Conservation (phyloP, 2,888 invertebrate species). For the Hirudinaria manillensis region DNA sequence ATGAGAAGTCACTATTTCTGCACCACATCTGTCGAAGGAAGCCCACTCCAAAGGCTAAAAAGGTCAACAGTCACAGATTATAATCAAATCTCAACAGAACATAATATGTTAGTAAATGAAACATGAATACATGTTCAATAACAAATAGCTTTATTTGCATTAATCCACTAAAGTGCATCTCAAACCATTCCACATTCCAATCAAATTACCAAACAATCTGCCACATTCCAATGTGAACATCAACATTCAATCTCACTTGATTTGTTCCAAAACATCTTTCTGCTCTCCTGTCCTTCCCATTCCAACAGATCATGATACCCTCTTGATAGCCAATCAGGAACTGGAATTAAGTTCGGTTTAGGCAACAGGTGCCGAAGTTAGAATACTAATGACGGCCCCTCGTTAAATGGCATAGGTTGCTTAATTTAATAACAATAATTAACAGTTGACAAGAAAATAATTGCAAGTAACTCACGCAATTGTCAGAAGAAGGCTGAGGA, state of each 20-base stretch:
- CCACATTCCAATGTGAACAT: not conserved
- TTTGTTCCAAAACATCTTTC: constrained; percentile 30
- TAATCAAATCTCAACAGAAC: not conserved
- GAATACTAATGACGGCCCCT: not conserved
- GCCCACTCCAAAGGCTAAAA: constrained; percentile 77
- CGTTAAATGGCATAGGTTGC: not conserved
- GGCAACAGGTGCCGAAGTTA: not conserved
- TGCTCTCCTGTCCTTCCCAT: constrained; percentile 53
- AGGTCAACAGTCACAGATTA: not conserved
- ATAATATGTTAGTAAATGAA: not conserved
- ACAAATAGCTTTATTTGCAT: not conserved
- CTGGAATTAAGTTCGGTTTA: no score
- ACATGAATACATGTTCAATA: not conserved
- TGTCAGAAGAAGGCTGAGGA: constrained; percentile 68
- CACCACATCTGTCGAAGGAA: constrained; percentile 71
- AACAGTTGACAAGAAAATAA: not conserved
- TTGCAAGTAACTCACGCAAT: not conserved
- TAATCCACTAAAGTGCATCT: not conserved
- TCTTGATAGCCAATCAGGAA: constrained; percentile 85
- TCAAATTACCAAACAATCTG: no score
- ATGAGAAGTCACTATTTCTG: constrained; percentile 79
- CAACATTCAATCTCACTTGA: constrained; percentile 13
- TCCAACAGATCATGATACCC: constrained; percentile 87
- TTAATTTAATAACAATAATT: no score
- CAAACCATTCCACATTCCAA: no score